Evolutionary conservation across 1,140 invertebrate species (phyloP), one percentile per base, ranked within the genome.

Genomic region (Cydia splendana): DNA sequence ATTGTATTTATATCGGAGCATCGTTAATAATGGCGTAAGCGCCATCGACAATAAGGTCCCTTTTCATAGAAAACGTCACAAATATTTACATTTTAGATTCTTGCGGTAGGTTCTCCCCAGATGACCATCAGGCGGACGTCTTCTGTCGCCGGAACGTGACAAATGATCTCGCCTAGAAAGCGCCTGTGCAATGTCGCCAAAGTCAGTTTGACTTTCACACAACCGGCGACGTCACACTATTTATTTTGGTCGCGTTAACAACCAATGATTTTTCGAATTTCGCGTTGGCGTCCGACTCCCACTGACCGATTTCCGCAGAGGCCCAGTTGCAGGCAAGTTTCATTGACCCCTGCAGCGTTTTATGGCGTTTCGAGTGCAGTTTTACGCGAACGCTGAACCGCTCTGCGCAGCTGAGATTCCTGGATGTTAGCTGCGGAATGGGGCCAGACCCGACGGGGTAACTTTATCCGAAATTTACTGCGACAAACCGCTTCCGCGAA

Each of bases 311-410:
- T 78, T 75, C 67, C 74, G 77, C 77, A 45, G 30, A 77, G 76
- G 76, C 69, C 57, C 76, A 48, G 76, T 65, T 77, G 76, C 73
- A 78, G 38, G 74, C 80, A 80, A 75, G 85, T 78, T 85, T 81
- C 84, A 84, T 83, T 85, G 84, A 87, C 84, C 84, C 80, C 78
- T 75, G 65, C 62, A 78, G 20, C 53, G 76, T 81, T 88, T 86
- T 84, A 87, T 82, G 67, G 76, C 80, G 48, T 81, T 82, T 82
- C 82, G 77, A 88, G 82, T 81, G 80, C 82, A 75, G 75, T 78
- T 82, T 83, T 75, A 78, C 79, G 78, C 45, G 71, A 71, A 13
- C 67, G 18, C 67, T 71, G 67, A 71, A 42, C 65, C 65, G 65
- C 65, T 34, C n/a, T 12, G 67, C 67, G 67, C 67, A 71, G 67